Evolutionary conservation across 2,113 vertebrate species (phyloP), one percentile per base, ranked within the genome.

Genomic region (Hyla sarda): DNA sequence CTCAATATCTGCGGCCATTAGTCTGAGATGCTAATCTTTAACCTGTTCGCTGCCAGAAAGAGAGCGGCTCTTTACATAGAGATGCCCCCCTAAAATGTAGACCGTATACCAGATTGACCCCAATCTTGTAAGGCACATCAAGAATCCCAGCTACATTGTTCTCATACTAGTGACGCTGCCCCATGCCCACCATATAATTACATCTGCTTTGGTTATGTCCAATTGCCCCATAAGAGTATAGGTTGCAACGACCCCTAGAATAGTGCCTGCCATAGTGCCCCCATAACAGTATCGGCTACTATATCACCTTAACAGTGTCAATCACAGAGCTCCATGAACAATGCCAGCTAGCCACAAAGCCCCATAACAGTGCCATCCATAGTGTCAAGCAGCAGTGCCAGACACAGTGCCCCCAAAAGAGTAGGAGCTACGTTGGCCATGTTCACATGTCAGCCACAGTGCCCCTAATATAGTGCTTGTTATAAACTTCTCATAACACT

Each of bases 1-100:
- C 34, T 80, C 77, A 11, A 80, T 80, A 80, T 41, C 54, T 60
- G 21, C 37, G 6, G 6, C 54, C 77, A 62, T 80, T 80, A 60
- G 77, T 60, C 34, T 7, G 10, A 80, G 34, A 80, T 80, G n/a
- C 8, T 45, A n/a, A 60, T 60, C 54, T 60, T 60, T 80, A 80
- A 80, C 77, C 54, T 45, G 21, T 25, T 80, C 54, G 45, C 21
- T 16, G 75, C 50, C 52, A n/a, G 30, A 25, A 17, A 12, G 28
- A 32, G 19, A 7, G 48, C 1, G 52, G 52, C 7, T 4, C 19
- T 56, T 21, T 58, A n/a, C 3, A 7, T 58, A 58, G 54, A 58
- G 12, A 5, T 17, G 16, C 17, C 16, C 52, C 52, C 16, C 52
- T 5, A 45, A 41, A 3, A 41, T 41, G 41, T 41, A 41, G 41